Percentiles rank a stretch among this genome's conserved stretches.
Conservation (phyloP, 2,113 vertebrate species). For the Aviceda subcristata region DNA sequence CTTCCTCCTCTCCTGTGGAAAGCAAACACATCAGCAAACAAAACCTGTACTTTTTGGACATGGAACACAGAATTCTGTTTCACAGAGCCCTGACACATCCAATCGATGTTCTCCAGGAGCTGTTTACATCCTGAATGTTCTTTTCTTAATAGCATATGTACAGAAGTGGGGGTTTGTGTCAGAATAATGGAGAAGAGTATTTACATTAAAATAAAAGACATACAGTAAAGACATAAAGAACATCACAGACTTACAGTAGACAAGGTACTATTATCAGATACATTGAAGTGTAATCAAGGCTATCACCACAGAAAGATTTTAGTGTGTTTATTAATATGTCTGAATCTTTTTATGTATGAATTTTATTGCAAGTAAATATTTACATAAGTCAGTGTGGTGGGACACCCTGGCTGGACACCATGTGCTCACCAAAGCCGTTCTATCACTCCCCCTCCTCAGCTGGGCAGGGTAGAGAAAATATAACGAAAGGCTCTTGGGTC, state of each 20-base stretch:
- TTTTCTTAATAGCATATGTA: background rate
- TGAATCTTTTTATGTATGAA: background rate
- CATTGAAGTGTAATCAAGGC: background rate
- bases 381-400: background rate
- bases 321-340: background rate
- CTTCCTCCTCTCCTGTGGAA: background rate
- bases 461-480: too few species aligned
- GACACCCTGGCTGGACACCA: too few species aligned
- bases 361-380: background rate
- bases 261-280: background rate
- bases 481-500: too few species aligned
- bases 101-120: background rate
- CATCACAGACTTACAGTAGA: background rate
- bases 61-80: background rate
- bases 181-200: background rate
- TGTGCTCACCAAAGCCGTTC: too few species aligned
- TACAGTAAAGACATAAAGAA: background rate
- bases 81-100: background rate
- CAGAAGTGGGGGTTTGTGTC: fast-evolving
- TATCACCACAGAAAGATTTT: background rate
- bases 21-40: background rate
- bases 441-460: too few species aligned
- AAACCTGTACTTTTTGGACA: background rate
- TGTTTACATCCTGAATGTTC: background rate
- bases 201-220: background rate